Percentiles rank a stretch among this genome's conserved stretches.
These are phyloP conservation scores for Archilochus colubris DNA, from an alignment of 2,113 vertebrate species.

Conservation along the genomic window DNA sequence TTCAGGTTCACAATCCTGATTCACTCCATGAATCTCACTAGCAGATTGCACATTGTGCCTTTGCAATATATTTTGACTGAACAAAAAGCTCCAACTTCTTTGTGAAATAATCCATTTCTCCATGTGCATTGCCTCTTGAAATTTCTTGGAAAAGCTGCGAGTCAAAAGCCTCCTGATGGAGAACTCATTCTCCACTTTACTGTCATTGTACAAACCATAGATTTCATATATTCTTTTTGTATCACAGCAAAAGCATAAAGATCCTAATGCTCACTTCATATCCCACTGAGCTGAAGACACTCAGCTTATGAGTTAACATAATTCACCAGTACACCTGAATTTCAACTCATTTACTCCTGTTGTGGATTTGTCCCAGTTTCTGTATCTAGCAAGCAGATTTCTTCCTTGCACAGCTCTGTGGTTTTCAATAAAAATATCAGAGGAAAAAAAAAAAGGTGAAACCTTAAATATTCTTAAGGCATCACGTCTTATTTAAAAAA, in stretches of 20 bases:
- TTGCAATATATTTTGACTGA: background rate
- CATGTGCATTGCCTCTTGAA: background rate
- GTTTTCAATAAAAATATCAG: constrained; percentile 45
- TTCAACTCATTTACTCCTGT: constrained; percentile 15
- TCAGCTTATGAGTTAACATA: background rate
- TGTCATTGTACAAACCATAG: background rate
- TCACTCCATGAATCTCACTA: background rate
- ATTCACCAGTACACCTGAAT: constrained; percentile 40
- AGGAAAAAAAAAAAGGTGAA: background rate
- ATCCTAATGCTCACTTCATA: background rate
- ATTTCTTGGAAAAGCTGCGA: background rate
- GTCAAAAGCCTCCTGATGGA: background rate
- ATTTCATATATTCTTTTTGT: background rate
- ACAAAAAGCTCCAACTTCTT: background rate
- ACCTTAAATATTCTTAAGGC: constrained; percentile 64
- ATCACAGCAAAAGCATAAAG: background rate
- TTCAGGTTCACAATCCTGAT: background rate
- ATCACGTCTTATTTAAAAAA: constrained; percentile 66
- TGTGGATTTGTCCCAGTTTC: constrained; percentile 25
- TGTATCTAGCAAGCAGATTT: constrained; percentile 9
- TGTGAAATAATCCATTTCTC: background rate
- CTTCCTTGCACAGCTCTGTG: background rate
- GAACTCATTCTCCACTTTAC: background rate
- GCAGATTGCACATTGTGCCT: background rate
- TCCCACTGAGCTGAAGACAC: background rate